These are phyloP conservation scores for Podarcis siculus DNA, from an alignment of 2,797 vertebrate genomes.

Conservation along the genomic window DNA sequence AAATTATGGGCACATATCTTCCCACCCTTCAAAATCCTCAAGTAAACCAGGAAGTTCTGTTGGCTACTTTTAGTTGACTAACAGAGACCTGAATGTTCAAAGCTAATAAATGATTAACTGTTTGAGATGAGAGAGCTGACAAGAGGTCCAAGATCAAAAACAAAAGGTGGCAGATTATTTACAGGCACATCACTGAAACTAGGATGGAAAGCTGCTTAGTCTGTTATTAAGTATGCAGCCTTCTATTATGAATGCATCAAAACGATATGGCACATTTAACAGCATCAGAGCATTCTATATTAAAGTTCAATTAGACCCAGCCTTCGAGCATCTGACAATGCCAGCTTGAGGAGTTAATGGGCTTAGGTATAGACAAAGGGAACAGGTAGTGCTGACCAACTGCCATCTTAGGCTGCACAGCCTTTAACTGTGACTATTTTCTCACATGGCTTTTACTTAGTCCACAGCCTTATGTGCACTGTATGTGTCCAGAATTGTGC, in stretches of 20 bases:
- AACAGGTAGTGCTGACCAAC: constrained; percentile 69
- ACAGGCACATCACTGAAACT: constrained; percentile 22
- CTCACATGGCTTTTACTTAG: neutral
- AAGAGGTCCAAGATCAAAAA: constrained; percentile 60
- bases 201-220: constrained; percentile 49
- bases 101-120: constrained; percentile 59
- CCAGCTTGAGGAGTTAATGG: constrained; percentile 65
- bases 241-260: constrained; percentile 29
- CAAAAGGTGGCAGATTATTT: constrained; percentile 21
- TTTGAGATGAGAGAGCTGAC: constrained; percentile 38
- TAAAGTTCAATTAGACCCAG: constrained; percentile 81
- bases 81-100: neutral
- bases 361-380: constrained; percentile 65
- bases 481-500: neutral
- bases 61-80: constrained; percentile 32
- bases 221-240: constrained; percentile 12
- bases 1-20: constrained; percentile 19
- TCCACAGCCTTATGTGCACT: neutral
- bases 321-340: constrained; percentile 65
- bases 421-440: constrained; percentile 25
- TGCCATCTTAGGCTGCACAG: constrained; percentile 45
- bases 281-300: constrained; percentile 77
- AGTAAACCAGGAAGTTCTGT: constrained; percentile 25
- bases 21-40: constrained; percentile 23
- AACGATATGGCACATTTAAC: constrained; percentile 76